Conservation (phyloP, 2,113 vertebrate genomes). For the Silurus meridionalis region DNA sequence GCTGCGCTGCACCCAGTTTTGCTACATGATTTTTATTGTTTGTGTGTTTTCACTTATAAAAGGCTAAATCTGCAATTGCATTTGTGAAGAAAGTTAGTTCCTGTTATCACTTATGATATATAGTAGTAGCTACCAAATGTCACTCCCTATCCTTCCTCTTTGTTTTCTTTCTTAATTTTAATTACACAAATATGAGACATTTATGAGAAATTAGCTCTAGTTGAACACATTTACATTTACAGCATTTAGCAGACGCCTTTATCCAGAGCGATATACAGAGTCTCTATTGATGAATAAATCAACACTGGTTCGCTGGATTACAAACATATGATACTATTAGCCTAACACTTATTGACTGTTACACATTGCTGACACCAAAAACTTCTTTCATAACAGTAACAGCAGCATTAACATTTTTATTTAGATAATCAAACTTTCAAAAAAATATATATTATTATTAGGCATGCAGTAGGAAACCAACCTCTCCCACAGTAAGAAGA, state of each 20-base stretch:
- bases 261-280: too few species aligned
- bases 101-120: background rate
- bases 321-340: too few species aligned
- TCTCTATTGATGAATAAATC: too few species aligned
- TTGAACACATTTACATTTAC: background rate
- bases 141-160: background rate
- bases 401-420: background rate
- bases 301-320: too few species aligned
- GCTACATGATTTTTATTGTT: background rate
- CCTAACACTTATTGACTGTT: too few species aligned
- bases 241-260: too few species aligned
- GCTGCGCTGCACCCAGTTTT: background rate
- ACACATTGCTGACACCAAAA: too few species aligned
- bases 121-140: background rate
- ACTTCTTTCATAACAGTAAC: too few species aligned
- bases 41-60: background rate
- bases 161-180: background rate
- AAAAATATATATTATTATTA: background rate
- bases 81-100: background rate
- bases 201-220: background rate
- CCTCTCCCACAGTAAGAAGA: background rate
- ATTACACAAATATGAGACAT: background rate
- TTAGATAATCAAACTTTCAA: background rate
- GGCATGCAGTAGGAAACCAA: background rate
- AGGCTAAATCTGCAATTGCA: background rate